Base-by-base conservation (phyloP, 2,113 vertebrate genomes). In the Apteryx mantelli region DNA sequence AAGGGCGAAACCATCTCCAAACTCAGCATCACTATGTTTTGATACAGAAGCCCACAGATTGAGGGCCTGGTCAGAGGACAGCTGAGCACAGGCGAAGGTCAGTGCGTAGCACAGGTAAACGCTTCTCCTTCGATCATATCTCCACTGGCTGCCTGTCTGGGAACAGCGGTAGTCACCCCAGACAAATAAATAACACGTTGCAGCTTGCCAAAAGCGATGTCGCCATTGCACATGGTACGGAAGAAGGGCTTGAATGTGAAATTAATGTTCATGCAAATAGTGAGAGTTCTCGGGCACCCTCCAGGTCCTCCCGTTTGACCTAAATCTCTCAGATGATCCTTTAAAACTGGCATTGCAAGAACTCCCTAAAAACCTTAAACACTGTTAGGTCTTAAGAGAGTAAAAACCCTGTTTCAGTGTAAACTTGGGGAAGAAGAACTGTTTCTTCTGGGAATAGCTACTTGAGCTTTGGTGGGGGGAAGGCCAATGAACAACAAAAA, bases 191-290 rank as follows among this genome's bases (percentile, higher is more conserved):
- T 84, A 84, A 87, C 89, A 76, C 82, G 73, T 83, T 58, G 42
- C 30, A 79, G 56, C 28, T 65, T 91, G 78, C 68, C 82, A 89
- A 80, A 77, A 92, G 40, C 86, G 53, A 60, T 22, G 65, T 58
- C 63, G 80, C 53, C 85, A 92, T 92, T 71, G 91, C 80, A 46
- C 14, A 38, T n/a, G 77, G 86, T 82, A 89, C 93, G 38, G 70
- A 92, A 18, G 12, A 25, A n/a, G 11, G 53, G 65, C 34, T 46
- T 34, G 9, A 89, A 50, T 26, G 84, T 26, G 34, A 91, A 88
- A 93, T 84, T 70, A 84, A 74, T 7, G 79, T 55, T 48, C 2
- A 1, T 22, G 34, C 63, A 89, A 91, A 60, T 22, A 58, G 13
- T 60, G 38, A 32, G 68, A 14, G 48, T 38, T 93, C 68, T 64